Evolutionary conservation across 1,140 invertebrate species (phyloP).

Genomic region (Panulirus ornatus): DNA sequence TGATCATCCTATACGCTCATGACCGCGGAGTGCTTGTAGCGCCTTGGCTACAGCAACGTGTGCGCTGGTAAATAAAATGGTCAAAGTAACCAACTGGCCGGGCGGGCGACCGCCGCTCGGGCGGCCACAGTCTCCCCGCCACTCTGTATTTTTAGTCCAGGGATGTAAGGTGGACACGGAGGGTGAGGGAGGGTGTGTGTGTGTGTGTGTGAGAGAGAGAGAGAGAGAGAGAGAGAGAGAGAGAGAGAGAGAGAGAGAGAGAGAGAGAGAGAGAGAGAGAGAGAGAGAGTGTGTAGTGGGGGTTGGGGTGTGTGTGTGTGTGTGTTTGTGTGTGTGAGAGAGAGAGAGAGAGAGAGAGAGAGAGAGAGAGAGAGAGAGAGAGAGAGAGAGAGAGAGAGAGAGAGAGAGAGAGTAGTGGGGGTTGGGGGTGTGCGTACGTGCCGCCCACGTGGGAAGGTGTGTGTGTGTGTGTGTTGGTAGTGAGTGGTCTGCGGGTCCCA

Average conservation of each 20-base stretch:
- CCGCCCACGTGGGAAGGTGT: too few species aligned
- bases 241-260: not conserved
- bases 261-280: not conserved
- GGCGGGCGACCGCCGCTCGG: too few species aligned
- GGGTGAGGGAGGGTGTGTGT: not conserved
- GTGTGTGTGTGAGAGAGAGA: not conserved
- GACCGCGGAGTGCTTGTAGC: too few species aligned
- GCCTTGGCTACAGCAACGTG: too few species aligned
- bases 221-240: not conserved
- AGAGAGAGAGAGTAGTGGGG: constrained; percentile 26
- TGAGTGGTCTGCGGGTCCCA: too few species aligned
- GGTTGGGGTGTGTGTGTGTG: not conserved
- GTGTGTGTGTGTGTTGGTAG: constrained; percentile 1
- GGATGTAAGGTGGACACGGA: not conserved
- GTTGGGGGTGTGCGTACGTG: too few species aligned
- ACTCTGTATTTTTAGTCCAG: too few species aligned
- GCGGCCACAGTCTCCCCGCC: too few species aligned
- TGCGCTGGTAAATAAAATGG: too few species aligned
- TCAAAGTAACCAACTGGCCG: too few species aligned
- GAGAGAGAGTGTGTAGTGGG: not conserved
- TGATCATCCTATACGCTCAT: too few species aligned
- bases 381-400: constrained; percentile 17
- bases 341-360: not conserved
- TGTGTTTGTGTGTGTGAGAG: not conserved
- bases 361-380: not conserved